phyloP scores from a whole-genome alignment of 2,797 vertebrate genomes.

The Argentina silus region DNA sequence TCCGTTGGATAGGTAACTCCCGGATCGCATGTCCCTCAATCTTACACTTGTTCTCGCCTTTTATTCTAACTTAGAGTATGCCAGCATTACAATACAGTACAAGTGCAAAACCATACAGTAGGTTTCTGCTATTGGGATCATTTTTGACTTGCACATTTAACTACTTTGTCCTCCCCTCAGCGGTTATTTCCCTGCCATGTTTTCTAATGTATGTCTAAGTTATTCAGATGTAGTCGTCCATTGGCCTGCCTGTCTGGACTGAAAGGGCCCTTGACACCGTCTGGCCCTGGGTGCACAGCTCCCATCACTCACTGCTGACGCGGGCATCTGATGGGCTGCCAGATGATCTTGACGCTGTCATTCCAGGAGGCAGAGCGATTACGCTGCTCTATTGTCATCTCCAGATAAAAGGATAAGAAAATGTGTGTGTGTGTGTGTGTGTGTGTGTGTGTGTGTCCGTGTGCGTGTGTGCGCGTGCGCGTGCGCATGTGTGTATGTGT shows the following conservation, averaged over 20 bases:
- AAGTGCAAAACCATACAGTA: not conserved
- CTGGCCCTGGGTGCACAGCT: conserved; percentile 51
- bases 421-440: not conserved
- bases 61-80: not conserved
- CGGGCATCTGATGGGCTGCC: conserved; percentile 69
- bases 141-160: conserved; percentile 59
- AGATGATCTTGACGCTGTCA: conserved; percentile 60
- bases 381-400: conserved; percentile 49
- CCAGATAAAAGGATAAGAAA: conserved; percentile 29
- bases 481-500: conserved; percentile 30
- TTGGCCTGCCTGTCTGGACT: conserved; percentile 44
- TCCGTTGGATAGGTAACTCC: not conserved
- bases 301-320: conserved; percentile 69
- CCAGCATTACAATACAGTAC: not conserved
- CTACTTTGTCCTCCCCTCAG: conserved; percentile 58
- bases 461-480: not conserved
- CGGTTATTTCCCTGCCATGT: conserved; percentile 58
- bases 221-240: conserved; percentile 61
- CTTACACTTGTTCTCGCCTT: not conserved
- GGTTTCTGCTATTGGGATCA: conserved; percentile 45
- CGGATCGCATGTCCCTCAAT: not conserved
- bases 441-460: not conserved
- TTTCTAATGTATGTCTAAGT: conserved; percentile 67
- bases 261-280: conserved; percentile 52
- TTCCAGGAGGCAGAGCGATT: conserved; percentile 56